A percentile compares a stretch with the other conserved stretches of the same genome.
Evolutionary conservation across 1,140 invertebrate species (phyloP).

Genomic region (Sycophila sp.): DNA sequence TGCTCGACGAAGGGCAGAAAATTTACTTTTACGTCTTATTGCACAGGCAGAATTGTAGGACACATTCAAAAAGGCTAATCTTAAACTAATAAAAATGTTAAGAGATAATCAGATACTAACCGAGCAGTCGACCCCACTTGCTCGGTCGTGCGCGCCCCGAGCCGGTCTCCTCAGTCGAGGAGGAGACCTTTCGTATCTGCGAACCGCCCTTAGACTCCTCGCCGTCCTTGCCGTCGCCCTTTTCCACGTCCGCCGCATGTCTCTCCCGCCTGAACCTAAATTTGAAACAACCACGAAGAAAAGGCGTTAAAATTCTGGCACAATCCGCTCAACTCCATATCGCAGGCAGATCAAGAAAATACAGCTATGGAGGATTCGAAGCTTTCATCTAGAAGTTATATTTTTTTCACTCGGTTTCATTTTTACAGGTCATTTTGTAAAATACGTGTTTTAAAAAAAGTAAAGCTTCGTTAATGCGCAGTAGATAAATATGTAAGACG

Average conservation of each 20-base stretch:
- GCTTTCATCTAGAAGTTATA: conserved; percentile 35
- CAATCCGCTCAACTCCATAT: background rate
- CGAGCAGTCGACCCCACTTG: conserved; percentile 84
- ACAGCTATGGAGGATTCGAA: conserved; percentile 29
- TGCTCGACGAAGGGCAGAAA: no score
- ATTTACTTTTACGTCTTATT: no score
- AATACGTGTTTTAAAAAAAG: background rate
- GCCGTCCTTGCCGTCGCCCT: conserved; percentile 68
- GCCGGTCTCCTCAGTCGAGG: conserved; percentile 67
- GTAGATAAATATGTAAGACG: background rate
- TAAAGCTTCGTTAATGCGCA: conserved; percentile 25
- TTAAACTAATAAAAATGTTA: no score
- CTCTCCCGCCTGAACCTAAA: conserved; percentile 62
- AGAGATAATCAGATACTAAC: conserved; percentile 51
- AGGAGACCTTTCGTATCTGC: conserved; percentile 69
- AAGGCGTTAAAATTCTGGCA: background rate
- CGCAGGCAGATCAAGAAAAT: conserved; percentile 1
- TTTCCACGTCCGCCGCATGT: conserved; percentile 72
- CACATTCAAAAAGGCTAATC: no score
- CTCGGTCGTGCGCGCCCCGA: conserved; percentile 67
- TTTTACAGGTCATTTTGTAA: background rate
- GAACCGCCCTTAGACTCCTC: conserved; percentile 59
- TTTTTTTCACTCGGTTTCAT: conserved; percentile 23
- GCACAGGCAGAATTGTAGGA: no score
- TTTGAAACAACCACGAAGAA: conserved; percentile 42